A percentile compares a stretch with the other conserved stretches of the same genome.
Conservation (phyloP, 2,797 vertebrate genomes). For the Aplochiton taeniatus region DNA sequence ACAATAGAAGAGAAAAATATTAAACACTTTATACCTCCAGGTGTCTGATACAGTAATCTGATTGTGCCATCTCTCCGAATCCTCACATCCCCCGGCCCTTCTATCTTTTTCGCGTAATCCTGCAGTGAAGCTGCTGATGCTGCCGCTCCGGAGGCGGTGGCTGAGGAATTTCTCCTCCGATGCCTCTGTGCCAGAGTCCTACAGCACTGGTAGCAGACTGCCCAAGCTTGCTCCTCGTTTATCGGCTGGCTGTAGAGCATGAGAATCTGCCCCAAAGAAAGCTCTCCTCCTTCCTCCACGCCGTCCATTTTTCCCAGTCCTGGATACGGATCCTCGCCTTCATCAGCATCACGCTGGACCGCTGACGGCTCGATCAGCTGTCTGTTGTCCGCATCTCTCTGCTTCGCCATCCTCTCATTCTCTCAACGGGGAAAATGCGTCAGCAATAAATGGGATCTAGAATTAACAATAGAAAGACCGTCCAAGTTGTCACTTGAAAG, state of each 20-base stretch:
- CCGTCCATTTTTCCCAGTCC: slow-evolving; percentile 51
- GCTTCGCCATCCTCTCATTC: slow-evolving; percentile 77
- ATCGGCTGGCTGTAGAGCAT: slow-evolving; percentile 91
- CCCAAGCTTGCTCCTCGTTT: slow-evolving; percentile 98
- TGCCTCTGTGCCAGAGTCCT: slow-evolving; percentile 65
- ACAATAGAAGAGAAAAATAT: background rate
- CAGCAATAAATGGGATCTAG: slow-evolving; percentile 20
- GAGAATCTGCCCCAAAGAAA: slow-evolving; percentile 88
- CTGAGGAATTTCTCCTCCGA: slow-evolving; percentile 41
- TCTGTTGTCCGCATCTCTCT: slow-evolving; percentile 58
- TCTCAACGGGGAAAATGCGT: slow-evolving; percentile 58
- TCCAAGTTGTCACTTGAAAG: slow-evolving; percentile 37
- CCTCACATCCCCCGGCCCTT: slow-evolving; percentile 75
- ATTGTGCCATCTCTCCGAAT: slow-evolving; percentile 85
- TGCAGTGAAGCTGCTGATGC: slow-evolving; percentile 39
- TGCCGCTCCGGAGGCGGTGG: slow-evolving; percentile 40
- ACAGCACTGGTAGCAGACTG: slow-evolving; percentile 94
- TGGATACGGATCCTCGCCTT: slow-evolving; percentile 33
- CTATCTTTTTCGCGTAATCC: slow-evolving; percentile 47
- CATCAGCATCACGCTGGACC: slow-evolving; percentile 44
- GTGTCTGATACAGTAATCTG: slow-evolving; percentile 53
- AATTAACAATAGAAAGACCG: slow-evolving; percentile 1
- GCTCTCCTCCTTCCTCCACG: slow-evolving; percentile 66
- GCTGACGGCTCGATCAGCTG: slow-evolving; percentile 60
- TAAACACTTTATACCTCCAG: slow-evolving; percentile 61